phyloP scores from a whole-genome alignment of 1,140 invertebrate species.

The Ditylenchus dipsaci region DNA sequence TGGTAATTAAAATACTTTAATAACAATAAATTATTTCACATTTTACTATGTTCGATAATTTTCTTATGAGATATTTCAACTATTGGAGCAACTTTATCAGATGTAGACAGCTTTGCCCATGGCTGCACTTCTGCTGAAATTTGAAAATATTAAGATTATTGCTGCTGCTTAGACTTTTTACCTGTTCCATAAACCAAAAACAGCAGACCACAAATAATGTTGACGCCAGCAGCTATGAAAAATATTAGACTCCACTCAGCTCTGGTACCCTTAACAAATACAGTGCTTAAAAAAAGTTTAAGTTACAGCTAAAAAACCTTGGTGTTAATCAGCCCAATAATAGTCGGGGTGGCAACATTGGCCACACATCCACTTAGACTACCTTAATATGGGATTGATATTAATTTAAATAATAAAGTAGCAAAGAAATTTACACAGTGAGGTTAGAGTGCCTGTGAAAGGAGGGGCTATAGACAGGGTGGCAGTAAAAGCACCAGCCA shows the following conservation, averaged over 20 bases:
- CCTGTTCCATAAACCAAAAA: constrained; percentile 7
- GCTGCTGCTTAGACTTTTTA: background rate
- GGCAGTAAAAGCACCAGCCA: constrained; percentile 15
- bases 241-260: background rate
- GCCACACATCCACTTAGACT: background rate
- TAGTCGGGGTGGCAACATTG: background rate
- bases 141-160: background rate
- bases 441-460: constrained; percentile 8
- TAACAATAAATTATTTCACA: too few species aligned
- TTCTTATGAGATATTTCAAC: too few species aligned
- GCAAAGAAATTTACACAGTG: background rate
- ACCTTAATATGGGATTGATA: too few species aligned
- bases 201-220: background rate
- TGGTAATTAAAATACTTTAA: too few species aligned
- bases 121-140: background rate
- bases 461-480: constrained; percentile 14
- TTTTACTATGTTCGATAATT: too few species aligned
- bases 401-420: background rate
- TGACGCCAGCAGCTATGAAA: constrained; percentile 2
- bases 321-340: background rate
- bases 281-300: background rate
- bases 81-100: too few species aligned
- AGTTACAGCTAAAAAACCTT: background rate
- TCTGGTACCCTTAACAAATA: background rate
- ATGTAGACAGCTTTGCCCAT: background rate